phyloP scores from a whole-genome alignment of 2,888 invertebrate species.

The Agrotis ipsilon region DNA sequence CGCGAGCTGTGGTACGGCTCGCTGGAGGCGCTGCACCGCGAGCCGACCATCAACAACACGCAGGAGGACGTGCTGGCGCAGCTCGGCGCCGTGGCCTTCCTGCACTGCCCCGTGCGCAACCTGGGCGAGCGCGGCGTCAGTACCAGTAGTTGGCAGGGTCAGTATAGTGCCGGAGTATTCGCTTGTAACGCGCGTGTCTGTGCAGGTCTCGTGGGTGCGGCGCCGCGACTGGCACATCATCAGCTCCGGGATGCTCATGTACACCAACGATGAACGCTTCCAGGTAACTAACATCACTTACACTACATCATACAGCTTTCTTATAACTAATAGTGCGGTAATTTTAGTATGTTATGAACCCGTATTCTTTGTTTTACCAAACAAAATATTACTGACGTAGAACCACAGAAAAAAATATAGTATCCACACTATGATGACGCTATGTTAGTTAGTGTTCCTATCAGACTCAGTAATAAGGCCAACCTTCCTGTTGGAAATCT shows the following conservation, averaged over 20 bases:
- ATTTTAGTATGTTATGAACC: no score
- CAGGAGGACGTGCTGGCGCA: slow-evolving; percentile 94
- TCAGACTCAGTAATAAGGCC: no score
- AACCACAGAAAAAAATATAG: no score
- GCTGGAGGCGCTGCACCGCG: slow-evolving; percentile 84
- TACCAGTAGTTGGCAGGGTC: slow-evolving; percentile 89
- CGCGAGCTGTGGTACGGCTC: slow-evolving; percentile 92
- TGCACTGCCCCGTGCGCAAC: slow-evolving; percentile 95
- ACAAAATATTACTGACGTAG: no score
- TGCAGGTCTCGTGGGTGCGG: slow-evolving; percentile 97
- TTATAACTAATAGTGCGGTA: no score
- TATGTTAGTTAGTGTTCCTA: no score
- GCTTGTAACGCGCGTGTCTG: slow-evolving; percentile 23
- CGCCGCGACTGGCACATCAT: slow-evolving; percentile 98
- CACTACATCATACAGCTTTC: no score
- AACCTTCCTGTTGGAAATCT: no score
- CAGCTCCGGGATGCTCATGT: slow-evolving; percentile 97
- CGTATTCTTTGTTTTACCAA: no score
- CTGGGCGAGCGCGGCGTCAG: slow-evolving; percentile 94
- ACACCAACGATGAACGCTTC: slow-evolving; percentile 97
- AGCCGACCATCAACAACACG: slow-evolving; percentile 93
- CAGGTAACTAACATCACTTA: slow-evolving; percentile 78
- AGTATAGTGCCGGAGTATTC: slow-evolving; percentile 62
- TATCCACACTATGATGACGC: no score
- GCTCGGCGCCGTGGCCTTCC: slow-evolving; percentile 94